Conservation (phyloP, 2,888 invertebrate species). For the Plemyria rubiginata region DNA sequence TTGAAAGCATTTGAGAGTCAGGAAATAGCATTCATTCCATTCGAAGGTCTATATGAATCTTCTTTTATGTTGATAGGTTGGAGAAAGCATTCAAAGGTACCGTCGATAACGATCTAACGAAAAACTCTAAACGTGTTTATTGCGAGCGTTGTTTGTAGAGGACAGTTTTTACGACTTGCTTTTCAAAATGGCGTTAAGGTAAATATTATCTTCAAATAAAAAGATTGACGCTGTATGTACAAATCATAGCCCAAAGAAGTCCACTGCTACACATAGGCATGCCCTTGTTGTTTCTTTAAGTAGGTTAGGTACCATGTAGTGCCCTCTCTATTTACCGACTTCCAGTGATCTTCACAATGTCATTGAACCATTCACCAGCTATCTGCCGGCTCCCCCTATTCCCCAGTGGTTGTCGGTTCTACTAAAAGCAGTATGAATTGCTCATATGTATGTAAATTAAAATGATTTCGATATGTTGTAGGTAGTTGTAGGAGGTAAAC, state of each 20-base stretch:
- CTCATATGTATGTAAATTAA: neutral
- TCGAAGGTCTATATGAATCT: neutral
- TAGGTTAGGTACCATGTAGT: no score
- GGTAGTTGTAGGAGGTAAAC: slow-evolving; percentile 11
- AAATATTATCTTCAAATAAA: slow-evolving; percentile 38
- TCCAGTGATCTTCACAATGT: neutral
- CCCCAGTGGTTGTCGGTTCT: no score
- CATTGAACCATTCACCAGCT: neutral
- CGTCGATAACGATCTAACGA: slow-evolving; percentile 14
- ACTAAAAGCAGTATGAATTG: neutral
- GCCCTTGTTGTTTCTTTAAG: no score
- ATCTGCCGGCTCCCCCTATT: neutral
- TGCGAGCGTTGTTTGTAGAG: slow-evolving; percentile 40
- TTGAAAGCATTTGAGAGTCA: neutral
- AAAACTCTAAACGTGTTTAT: slow-evolving; percentile 32
- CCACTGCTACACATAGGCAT: no score
- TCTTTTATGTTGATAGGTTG: slow-evolving; percentile 10
- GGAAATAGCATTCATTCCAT: neutral
- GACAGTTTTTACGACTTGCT: slow-evolving; percentile 42
- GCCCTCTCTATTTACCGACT: no score
- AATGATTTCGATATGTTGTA: slow-evolving; percentile 20
- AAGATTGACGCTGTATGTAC: slow-evolving; percentile 15
- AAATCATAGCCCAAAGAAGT: neutral
- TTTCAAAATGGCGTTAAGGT: slow-evolving; percentile 39
- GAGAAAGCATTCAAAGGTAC: slow-evolving; percentile 9